Evolutionary conservation across 1,140 invertebrate genomes (phyloP), one percentile per base, ranked within the genome.

Genomic region (Phortica variegata): DNA sequence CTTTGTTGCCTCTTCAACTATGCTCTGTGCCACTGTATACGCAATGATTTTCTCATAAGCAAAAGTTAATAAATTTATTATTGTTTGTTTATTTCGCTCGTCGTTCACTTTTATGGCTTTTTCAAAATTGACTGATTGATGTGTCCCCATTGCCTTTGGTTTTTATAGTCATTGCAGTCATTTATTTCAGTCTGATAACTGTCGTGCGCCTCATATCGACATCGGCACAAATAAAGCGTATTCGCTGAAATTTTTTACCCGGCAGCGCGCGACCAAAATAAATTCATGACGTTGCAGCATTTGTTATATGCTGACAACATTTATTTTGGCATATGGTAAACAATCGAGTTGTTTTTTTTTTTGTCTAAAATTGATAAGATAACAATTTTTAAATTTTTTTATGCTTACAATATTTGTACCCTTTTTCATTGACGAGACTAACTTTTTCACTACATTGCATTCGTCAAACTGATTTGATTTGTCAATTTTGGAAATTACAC

Each of bases 81-180:
- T 47, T 47, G 51, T 53, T 52, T 47, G 47, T 5, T 29, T 41
- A 38, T 56, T 62, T 52, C 40, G 56, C 43, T n/a, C 36, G 37
- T 19, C 31, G 32, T 36, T 47, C 45, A 40, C 51, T 50, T 34
- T 29, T 19, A 36, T 43, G 10, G 20, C 42, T 36, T 42, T 36
- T 39, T 37, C 44, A 57, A 58, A 60, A 58, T 66, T 61, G 54
- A 68, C 63, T 68, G 63, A 68, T 68, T 58, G 63, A 58, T 63
- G 52, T 45, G 41, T 34, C 45, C 54, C 43, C 52, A 54, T 62
- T 58, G 57, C 53, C 60, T 55, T 60, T 58, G 47, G 51, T 50
- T 68, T 66, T 68, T 68, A 68, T 68, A 61, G 54, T 38, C 50
- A 61, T 50, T 51, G 36, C 13, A 38, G 20, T 43, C 13, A 18